Evolutionary conservation across 2,797 vertebrate species (phyloP), one percentile per base, ranked within the genome.

Genomic region (Dermochelys coriacea): DNA sequence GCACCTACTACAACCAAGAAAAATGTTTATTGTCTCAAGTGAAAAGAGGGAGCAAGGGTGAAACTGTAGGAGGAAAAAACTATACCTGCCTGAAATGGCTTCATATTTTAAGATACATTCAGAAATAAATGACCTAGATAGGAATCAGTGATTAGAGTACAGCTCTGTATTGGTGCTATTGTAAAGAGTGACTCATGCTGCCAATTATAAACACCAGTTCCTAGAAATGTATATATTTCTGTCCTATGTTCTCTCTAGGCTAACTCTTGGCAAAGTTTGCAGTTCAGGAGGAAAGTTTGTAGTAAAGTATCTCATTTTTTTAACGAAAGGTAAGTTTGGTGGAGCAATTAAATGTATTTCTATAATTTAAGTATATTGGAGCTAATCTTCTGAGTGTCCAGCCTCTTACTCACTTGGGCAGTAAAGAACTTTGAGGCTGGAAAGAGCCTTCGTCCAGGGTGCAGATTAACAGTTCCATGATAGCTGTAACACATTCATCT

Each of bases 101-200:
- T 94, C 34, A 80, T 86, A 79, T 87, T 95, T 94, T 86, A 97
- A 96, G 79, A 83, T 82, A 94, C 95, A 92, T 54, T 92, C 91
- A 88, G 3, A 93, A 89, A 91, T 86, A 96, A 95, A 93, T 80
- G 59, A 61, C 91, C 64, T 91, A 96, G 91, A 94, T 93, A 93
- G 93, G 68, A 96, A 85, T 79, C 49, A 85, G 86, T 95, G 88
- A 97, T 96, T 94, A 91, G 8, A 82, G 75, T 19, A 3, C 51
- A 94, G 83, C 68, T 94, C 49, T 87, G 68, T 94, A 68, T 95
- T 95, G 77, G 71, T 91, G 25, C 86, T 89, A 59, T 83, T 89
- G 90, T 95, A 97, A 97, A 96, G 93, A 93, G 49, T 95, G 93
- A 97, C 71, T 96, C 90, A 95, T 86, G 90, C 77, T 86, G 94